Evolutionary conservation across 1,140 invertebrate genomes (phyloP).

Genomic region (Antheraea pernyi): DNA sequence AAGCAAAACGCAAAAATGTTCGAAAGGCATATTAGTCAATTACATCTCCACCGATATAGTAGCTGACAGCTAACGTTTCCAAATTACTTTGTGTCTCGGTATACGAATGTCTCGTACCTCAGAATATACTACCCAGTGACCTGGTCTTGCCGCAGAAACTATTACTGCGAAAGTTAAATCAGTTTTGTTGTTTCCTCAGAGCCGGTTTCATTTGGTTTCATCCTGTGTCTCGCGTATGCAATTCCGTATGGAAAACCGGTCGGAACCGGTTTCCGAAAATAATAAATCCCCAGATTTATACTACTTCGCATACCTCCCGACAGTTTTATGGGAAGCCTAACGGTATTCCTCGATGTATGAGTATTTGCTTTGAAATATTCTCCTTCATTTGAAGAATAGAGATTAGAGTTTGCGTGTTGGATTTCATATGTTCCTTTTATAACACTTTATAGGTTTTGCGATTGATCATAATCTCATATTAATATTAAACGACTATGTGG

Average conservation of each 20-base stretch:
- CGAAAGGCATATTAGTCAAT: no score
- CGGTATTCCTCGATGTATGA: background rate
- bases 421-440: no score
- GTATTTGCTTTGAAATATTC: background rate
- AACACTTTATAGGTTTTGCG: no score
- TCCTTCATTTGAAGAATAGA: background rate
- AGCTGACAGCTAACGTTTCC: background rate
- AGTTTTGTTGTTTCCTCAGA: constrained; percentile 37
- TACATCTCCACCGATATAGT: no score
- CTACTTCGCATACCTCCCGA: background rate
- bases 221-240: constrained; percentile 19
- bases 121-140: constrained; percentile 19
- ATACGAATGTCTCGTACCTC: constrained; percentile 12
- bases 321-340: background rate
- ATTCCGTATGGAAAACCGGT: constrained; percentile 17
- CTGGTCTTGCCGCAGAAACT: constrained; percentile 41
- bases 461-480: no score
- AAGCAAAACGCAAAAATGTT: no score
- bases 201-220: constrained; percentile 26
- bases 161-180: constrained; percentile 52
- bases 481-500: no score
- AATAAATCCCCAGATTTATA: constrained; percentile 9
- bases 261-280: background rate
- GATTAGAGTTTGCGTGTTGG: no score
- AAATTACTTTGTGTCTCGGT: no score